Conservation (phyloP, 2,888 invertebrate species). For the Leptinotarsa tumamoca region DNA sequence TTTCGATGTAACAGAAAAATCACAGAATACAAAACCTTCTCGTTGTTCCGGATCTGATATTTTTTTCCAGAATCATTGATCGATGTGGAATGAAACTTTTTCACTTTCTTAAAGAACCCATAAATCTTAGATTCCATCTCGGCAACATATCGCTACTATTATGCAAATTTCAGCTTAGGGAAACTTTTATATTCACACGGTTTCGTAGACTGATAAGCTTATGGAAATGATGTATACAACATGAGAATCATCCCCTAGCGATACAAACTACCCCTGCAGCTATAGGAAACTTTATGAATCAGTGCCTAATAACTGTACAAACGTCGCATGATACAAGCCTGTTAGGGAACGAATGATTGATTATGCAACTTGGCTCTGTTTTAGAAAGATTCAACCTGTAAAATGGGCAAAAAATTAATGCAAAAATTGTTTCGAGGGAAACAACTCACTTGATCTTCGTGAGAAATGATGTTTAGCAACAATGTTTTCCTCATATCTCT, state of each 20-base stretch:
- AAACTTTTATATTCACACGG: not conserved
- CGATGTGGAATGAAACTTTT: too few relatives aligned
- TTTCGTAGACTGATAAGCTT: not conserved
- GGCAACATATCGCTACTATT: not conserved
- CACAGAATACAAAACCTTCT: too few relatives aligned
- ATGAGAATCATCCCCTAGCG: not conserved
- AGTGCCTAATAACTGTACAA: not conserved
- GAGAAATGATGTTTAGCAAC: too few relatives aligned
- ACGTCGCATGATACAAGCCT: not conserved
- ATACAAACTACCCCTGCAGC: not conserved
- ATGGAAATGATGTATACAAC: slow-evolving; percentile 4
- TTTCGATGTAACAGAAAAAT: too few relatives aligned
- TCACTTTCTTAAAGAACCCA: not conserved
- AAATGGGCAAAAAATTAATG: too few relatives aligned
- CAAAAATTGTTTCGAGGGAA: too few relatives aligned
- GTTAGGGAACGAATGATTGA: not conserved
- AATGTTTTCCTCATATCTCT: too few relatives aligned
- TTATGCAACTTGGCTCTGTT: not conserved
- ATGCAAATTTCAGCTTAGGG: not conserved
- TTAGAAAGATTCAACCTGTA: too few relatives aligned
- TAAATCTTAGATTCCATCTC: not conserved
- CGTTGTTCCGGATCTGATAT: too few relatives aligned
- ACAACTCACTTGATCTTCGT: too few relatives aligned
- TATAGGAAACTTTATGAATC: not conserved
- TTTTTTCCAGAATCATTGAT: too few relatives aligned